phyloP scores from a whole-genome alignment of 2,888 invertebrate species.

The Chrysotoxum bicinctum region DNA sequence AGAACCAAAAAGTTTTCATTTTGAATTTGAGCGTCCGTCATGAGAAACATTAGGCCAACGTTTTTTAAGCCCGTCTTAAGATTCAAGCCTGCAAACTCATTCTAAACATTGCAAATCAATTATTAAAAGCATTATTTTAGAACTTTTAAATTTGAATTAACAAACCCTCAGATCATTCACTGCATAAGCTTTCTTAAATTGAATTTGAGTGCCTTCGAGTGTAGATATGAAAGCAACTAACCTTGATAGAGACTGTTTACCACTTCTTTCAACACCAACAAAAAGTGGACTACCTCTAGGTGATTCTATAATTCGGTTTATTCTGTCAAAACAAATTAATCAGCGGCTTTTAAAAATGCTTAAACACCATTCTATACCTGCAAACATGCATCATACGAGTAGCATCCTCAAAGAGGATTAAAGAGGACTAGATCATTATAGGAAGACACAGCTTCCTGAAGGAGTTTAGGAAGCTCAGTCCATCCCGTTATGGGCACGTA shows the following conservation, averaged over 20 bases:
- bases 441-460: constrained; percentile 94
- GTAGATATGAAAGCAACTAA: constrained; percentile 97
- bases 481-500: constrained; percentile 94
- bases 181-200: constrained; percentile 94
- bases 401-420: constrained; percentile 98
- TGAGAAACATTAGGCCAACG: constrained; percentile 95
- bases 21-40: constrained; percentile 98
- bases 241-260: constrained; percentile 95
- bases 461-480: constrained; percentile 89
- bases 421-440: constrained; percentile 98
- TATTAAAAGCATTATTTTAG: neutral
- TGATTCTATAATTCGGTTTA: constrained; percentile 96
- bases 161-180: constrained; percentile 91
- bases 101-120: constrained; percentile 79
- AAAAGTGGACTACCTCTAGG: constrained; percentile 96
- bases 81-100: constrained; percentile 92
- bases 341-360: neutral
- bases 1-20: constrained; percentile 97
- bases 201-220: constrained; percentile 96
- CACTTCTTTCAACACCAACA: constrained; percentile 98
- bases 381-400: constrained; percentile 99
- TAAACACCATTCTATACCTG: constrained; percentile 82
- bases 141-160: neutral
- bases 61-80: constrained; percentile 96
- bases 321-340: constrained; percentile 83